Evolutionary conservation across 2,888 invertebrate genomes (phyloP).

Genomic region (Pandemis heparana): DNA sequence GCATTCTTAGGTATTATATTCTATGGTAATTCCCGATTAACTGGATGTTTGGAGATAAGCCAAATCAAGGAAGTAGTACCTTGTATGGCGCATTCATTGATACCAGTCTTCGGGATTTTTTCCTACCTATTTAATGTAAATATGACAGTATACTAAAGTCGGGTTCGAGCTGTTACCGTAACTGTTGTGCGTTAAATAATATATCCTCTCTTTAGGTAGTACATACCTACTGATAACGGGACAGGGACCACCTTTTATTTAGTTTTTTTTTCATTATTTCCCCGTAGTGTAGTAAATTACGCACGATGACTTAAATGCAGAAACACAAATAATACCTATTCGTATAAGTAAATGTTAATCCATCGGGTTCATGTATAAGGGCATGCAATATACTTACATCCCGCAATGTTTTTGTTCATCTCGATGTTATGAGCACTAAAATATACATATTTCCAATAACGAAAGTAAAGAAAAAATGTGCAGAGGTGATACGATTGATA

Average conservation of each 20-base stretch:
- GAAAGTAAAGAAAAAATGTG: conserved; percentile 41
- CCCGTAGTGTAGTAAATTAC: too few species aligned
- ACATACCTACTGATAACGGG: too few species aligned
- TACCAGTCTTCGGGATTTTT: too few species aligned
- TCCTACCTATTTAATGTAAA: too few species aligned
- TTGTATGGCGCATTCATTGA: neutral
- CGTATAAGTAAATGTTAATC: neutral
- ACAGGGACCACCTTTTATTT: too few species aligned
- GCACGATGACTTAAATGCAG: too few species aligned
- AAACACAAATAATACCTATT: neutral
- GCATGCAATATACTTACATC: neutral
- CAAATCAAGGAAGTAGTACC: neutral
- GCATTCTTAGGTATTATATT: neutral
- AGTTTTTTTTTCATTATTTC: too few species aligned
- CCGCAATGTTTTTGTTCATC: conserved; percentile 1
- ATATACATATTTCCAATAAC: conserved; percentile 17
- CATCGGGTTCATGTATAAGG: neutral
- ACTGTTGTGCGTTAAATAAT: too few species aligned
- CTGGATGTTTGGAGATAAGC: neutral
- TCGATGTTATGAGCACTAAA: neutral
- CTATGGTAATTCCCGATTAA: neutral
- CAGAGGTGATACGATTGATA: conserved; percentile 47
- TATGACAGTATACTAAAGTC: too few species aligned
- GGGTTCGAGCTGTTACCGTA: too few species aligned
- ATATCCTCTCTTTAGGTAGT: too few species aligned